A percentile compares a stretch with the other conserved stretches of the same genome.
These are phyloP conservation scores for Aurelia sp. DNA, from an alignment of 30 jellyfish, hydroid and myxozoan species.

Conservation along the genomic window DNA sequence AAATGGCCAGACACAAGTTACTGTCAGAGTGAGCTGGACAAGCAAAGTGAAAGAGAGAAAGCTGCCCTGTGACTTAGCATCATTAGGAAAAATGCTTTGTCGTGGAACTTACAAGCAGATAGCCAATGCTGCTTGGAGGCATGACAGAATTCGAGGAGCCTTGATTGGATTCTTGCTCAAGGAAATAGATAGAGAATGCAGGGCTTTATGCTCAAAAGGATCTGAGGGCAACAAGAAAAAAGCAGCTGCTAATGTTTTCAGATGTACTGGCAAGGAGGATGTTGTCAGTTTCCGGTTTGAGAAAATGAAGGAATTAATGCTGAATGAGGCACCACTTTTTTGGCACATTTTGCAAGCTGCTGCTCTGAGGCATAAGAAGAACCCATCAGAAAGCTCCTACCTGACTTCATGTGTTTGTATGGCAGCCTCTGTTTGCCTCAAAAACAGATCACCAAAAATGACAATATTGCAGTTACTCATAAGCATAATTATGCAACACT, in stretches of 20 bases:
- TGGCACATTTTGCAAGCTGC: slow-evolving; percentile 7
- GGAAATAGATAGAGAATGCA: too few species aligned
- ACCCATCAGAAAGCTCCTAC: neutral
- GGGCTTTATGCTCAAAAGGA: neutral
- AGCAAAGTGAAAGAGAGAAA: neutral
- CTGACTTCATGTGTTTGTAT: slow-evolving; percentile 5
- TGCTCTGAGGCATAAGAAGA: neutral
- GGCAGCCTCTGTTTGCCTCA: slow-evolving; percentile 50
- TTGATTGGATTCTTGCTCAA: neutral
- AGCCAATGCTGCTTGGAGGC: slow-evolving; percentile 33
- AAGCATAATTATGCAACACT: slow-evolving; percentile 27
- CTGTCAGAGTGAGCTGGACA: too few species aligned
- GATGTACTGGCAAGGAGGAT: neutral
- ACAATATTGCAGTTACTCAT: slow-evolving; percentile 23
- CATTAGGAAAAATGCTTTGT: slow-evolving; percentile 28
- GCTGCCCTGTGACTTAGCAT: neutral
- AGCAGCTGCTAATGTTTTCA: neutral
- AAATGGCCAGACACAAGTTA: too few species aligned
- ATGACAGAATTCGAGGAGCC: neutral
- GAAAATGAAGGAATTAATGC: neutral
- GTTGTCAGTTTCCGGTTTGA: neutral
- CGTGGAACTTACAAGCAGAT: slow-evolving; percentile 27
- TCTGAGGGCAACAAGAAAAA: neutral
- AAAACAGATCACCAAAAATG: slow-evolving; percentile 32
- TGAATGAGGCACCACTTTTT: neutral